A percentile compares a stretch with the other conserved stretches of the same genome.
phyloP scores from a whole-genome alignment of 2,888 invertebrate genomes.

The Vannuccia rotundouncinata region DNA sequence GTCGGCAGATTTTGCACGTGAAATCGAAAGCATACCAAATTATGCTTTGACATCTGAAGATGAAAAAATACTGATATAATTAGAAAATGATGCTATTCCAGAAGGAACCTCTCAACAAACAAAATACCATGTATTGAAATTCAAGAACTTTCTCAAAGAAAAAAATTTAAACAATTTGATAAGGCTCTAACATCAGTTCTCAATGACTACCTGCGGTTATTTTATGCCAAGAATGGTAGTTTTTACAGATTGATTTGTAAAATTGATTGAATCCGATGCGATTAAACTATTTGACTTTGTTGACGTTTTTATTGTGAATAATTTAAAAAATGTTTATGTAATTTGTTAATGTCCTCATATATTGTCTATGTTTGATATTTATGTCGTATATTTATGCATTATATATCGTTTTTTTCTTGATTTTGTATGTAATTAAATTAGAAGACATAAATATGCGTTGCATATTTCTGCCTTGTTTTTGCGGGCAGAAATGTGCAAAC shows the following conservation, averaged over 20 bases:
- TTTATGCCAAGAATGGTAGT: neutral
- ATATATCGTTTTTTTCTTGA: too few species aligned
- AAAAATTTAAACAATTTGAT: neutral
- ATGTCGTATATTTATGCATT: too few species aligned
- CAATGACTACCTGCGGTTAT: neutral
- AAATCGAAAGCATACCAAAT: neutral
- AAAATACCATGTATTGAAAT: neutral
- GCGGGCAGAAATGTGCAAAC: neutral
- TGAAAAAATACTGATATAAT: neutral
- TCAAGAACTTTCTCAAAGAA: neutral
- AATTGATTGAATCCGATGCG: neutral
- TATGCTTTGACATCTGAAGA: neutral
- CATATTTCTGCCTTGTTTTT: neutral
- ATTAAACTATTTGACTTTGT: neutral
- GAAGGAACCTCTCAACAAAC: neutral
- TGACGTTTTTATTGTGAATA: neutral
- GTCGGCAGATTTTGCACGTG: neutral
- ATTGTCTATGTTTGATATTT: neutral
- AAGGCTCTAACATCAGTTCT: neutral
- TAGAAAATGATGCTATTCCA: neutral
- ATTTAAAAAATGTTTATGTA: too few species aligned
- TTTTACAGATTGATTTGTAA: neutral
- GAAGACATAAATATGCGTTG: too few species aligned
- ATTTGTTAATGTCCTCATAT: too few species aligned
- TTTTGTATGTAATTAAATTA: too few species aligned